These are phyloP conservation scores for Syngnathus typhle DNA, from an alignment of 2,113 vertebrate genomes.

Conservation along the genomic window DNA sequence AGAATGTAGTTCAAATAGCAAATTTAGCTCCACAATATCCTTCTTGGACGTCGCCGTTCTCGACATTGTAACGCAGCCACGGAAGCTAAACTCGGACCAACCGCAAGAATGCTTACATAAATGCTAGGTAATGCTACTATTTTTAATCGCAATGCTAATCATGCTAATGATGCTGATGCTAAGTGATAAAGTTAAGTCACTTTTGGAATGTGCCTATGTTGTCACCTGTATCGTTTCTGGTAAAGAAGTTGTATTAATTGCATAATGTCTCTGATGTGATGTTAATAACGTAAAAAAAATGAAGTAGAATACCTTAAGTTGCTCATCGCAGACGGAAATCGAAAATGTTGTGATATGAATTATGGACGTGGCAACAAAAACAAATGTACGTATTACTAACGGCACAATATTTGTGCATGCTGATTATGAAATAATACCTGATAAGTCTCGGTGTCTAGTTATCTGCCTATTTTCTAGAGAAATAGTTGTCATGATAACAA, in stretches of 20 bases:
- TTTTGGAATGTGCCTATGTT: neutral
- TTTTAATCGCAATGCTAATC: conserved; percentile 19
- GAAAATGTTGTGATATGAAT: neutral
- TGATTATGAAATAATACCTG: neutral
- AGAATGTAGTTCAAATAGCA: conserved; percentile 9
- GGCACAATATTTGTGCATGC: too few species aligned
- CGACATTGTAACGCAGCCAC: neutral
- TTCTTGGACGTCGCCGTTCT: neutral
- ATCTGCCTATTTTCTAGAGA: too few species aligned
- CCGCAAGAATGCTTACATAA: conserved; percentile 20
- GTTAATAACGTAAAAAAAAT: neutral
- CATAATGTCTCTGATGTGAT: neutral
- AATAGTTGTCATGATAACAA: too few species aligned
- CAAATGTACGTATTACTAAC: neutral
- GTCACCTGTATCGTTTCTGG: neutral
- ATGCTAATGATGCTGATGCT: conserved; percentile 9
- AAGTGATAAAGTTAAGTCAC: neutral
- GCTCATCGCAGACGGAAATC: neutral
- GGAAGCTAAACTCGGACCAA: neutral
- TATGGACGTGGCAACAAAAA: too few species aligned
- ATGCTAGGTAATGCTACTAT: conserved; percentile 37
- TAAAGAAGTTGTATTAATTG: neutral
- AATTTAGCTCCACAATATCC: neutral
- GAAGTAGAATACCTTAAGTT: neutral
- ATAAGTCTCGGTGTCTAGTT: too few species aligned